Evolutionary conservation across 1,140 invertebrate species (phyloP).

Genomic region (Drosophila murphyi): DNA sequence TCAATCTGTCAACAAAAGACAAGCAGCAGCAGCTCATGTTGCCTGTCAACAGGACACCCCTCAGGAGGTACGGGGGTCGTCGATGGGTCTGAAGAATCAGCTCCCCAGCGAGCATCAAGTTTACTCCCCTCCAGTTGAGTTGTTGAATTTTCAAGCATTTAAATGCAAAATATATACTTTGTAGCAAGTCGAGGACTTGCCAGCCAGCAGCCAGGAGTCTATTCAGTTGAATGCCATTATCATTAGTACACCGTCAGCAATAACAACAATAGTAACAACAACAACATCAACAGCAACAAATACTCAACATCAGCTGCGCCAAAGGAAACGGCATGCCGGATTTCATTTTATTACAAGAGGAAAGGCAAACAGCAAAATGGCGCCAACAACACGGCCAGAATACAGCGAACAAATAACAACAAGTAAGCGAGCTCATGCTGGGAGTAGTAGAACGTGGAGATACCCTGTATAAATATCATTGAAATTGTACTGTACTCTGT

Average conservation of each 20-base stretch:
- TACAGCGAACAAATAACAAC: conserved; percentile 5
- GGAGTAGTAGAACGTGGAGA: not conserved
- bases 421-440: conserved; percentile 1
- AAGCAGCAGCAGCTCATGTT: conserved; percentile 15
- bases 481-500: too few species aligned
- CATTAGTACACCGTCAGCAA: conserved; percentile 52
- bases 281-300: conserved; percentile 1
- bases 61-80: not conserved
- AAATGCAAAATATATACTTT: conserved; percentile 58
- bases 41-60: conserved; percentile 48
- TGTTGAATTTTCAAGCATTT: conserved; percentile 67
- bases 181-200: conserved; percentile 18
- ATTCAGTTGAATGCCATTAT: conserved; percentile 61
- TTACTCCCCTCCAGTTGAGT: conserved; percentile 15
- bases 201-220: conserved; percentile 3
- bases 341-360: conserved; percentile 80
- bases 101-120: not conserved
- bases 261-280: conserved; percentile 9
- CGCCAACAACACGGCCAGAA: conserved; percentile 55
- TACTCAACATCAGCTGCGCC: conserved; percentile 22
- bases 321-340: conserved; percentile 66
- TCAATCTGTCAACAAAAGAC: conserved; percentile 79
- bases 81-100: not conserved
- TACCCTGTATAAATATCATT: not conserved
- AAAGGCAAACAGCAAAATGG: conserved; percentile 81